Base-by-base conservation (phyloP, 2,797 vertebrate species). In the Acridotheres tristis region DNA sequence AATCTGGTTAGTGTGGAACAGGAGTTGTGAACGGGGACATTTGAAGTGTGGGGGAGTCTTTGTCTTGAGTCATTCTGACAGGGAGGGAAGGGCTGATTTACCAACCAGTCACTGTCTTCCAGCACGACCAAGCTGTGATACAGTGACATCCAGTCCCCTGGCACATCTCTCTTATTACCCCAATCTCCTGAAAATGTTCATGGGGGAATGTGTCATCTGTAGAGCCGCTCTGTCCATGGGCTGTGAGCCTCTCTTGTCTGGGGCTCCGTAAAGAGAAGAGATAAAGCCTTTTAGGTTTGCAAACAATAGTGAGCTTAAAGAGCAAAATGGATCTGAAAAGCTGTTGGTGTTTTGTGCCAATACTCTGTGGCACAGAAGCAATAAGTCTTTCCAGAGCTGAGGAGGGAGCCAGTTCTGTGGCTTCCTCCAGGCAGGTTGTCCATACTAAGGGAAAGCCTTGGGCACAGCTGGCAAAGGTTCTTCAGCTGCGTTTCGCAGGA, bases 11-110 rank as follows among this genome's bases (percentile, higher is more conserved):
- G 59, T 20, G 80, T 81, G 92, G 62, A 95, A 34, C 81, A 48
- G 80, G 90, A 96, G 89, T 91, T 94, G 57, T 57, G 89, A 78
- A 69, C 83, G 3, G 93, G 87, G 78, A 78, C 75, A 34, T 96
- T 75, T 88, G 78, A 91, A 89, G 59, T 87, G 89, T 67, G 84
- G 87, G 29, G 87, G 87, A 93, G 89, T 94, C 90, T 94, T 96
- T 96, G 76, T 96, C 94, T 95, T 93, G 92, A 96, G 87, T 92
- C 84, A 90, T 96, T 76, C 93, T 69, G 84, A 62, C 72, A 67
- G 81, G 34, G 82, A 88, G 94, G 90, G 94, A 93, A 95, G 88
- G 75, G 73, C 92, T 94, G 87, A 30, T n/a, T 89, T 95, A 89
- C 85, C 88, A 94, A 84, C 58, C 88, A 90, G 76, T 91, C 69